These are phyloP conservation scores for Anguilla rostrata DNA, from an alignment of 2,113 vertebrate species.

Conservation along the genomic window DNA sequence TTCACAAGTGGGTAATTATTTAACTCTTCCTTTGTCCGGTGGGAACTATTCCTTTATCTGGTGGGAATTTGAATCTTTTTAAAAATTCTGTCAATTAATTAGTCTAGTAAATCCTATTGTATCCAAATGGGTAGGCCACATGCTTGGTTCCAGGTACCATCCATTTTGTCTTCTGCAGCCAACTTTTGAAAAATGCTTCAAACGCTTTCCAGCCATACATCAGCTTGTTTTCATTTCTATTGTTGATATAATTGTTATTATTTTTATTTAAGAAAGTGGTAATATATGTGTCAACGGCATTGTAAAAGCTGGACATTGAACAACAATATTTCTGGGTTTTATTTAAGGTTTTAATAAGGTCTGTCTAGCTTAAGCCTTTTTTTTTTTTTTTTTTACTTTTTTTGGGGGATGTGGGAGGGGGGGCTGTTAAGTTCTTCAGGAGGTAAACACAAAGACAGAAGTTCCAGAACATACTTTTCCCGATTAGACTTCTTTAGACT, in stretches of 20 bases:
- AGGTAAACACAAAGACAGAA: neutral
- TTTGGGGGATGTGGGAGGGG: too few relatives aligned
- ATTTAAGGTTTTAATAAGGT: neutral
- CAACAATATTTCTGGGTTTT: neutral
- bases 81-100: too few relatives aligned
- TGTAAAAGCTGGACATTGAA: neutral
- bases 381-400: neutral
- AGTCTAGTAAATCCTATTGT: too few relatives aligned
- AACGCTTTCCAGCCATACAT: neutral
- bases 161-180: too few relatives aligned
- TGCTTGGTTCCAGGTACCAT: too few relatives aligned
- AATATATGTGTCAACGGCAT: neutral
- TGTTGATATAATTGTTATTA: neutral
- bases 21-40: neutral
- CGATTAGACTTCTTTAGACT: neutral
- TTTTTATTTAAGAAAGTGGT: neutral
- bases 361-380: too few relatives aligned
- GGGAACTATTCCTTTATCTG: neutral
- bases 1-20: neutral
- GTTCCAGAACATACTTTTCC: conserved; percentile 1
- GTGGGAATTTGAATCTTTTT: neutral
- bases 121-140: too few relatives aligned
- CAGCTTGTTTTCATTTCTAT: neutral
- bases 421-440: neutral
- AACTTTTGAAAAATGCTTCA: neutral